Conservation (phyloP, 1,140 invertebrate species). For the Ganaspis sp. region DNA sequence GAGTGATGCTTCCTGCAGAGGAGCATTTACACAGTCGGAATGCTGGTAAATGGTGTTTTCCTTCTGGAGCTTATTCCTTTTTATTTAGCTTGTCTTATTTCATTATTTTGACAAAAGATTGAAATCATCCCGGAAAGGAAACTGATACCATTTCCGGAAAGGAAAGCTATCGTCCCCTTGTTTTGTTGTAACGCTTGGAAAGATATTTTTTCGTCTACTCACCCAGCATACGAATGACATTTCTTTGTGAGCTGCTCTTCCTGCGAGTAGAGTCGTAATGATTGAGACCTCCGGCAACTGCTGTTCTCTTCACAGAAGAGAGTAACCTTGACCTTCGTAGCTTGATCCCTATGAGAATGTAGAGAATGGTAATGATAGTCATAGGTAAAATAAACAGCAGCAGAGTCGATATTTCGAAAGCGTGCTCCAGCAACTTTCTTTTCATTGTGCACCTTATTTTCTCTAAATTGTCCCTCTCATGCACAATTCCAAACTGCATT, state of each 20-base stretch:
- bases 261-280: slow-evolving; percentile 61
- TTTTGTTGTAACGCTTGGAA: background rate
- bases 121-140: background rate
- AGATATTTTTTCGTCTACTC: slow-evolving; percentile 62
- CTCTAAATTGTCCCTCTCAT: slow-evolving; percentile 73
- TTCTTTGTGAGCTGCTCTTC: slow-evolving; percentile 74
- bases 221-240: slow-evolving; percentile 83
- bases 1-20: background rate
- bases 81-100: background rate
- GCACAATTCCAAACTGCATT: slow-evolving; percentile 84
- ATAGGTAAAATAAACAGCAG: slow-evolving; percentile 92
- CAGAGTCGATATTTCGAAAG: slow-evolving; percentile 89
- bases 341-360: slow-evolving; percentile 88
- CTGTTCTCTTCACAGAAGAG: slow-evolving; percentile 71
- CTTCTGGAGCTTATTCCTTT: background rate
- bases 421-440: slow-evolving; percentile 81
- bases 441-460: slow-evolving; percentile 78
- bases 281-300: slow-evolving; percentile 56
- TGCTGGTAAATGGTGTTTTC: background rate
- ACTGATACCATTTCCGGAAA: background rate
- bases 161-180: background rate
- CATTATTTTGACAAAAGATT: slow-evolving; percentile 11
- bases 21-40: background rate
- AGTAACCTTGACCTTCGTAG: slow-evolving; percentile 80
- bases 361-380: slow-evolving; percentile 89